Evolutionary conservation across 2,888 invertebrate genomes (phyloP).

Genomic region (Willowsia nigromaculata): DNA sequence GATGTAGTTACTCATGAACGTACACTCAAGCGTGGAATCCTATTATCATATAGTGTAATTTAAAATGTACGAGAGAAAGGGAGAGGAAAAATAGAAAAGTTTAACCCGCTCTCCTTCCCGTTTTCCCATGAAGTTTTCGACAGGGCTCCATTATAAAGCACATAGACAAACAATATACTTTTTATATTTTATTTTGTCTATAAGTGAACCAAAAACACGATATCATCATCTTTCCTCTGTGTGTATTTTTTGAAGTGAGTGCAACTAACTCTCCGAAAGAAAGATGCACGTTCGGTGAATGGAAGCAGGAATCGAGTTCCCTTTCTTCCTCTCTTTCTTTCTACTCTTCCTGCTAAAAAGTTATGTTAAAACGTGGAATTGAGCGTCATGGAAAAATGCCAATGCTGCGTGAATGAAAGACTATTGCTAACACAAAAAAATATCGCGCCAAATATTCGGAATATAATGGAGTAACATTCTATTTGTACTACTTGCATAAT

Average conservation of each 20-base stretch:
- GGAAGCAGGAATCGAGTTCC: conserved; percentile 7
- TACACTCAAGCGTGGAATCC: conserved; percentile 67
- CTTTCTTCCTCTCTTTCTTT: background rate
- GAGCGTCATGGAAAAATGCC: conserved; percentile 70
- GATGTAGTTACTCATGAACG: conserved; percentile 47
- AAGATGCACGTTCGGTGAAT: conserved; percentile 51
- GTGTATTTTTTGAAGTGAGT: background rate
- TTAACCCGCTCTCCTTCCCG: background rate
- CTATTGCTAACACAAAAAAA: background rate
- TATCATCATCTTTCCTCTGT: background rate
- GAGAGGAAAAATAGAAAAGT: conserved; percentile 37
- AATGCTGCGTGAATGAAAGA: conserved; percentile 54
- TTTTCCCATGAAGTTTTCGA: conserved; percentile 25
- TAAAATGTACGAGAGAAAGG: conserved; percentile 49
- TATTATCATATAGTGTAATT: conserved; percentile 70
- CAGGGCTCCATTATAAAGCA: background rate
- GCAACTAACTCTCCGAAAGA: conserved; percentile 20
- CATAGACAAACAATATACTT: background rate
- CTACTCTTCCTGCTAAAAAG: conserved; percentile 59
- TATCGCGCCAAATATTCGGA: too few species aligned
- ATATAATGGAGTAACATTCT: background rate
- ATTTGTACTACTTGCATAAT: background rate
- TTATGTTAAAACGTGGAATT: conserved; percentile 58
- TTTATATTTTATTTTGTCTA: background rate
- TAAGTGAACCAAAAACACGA: background rate